Evolutionary conservation across 2,113 vertebrate genomes (phyloP), one percentile per base, ranked within the genome.

Genomic region (Plestiodon gilberti): DNA sequence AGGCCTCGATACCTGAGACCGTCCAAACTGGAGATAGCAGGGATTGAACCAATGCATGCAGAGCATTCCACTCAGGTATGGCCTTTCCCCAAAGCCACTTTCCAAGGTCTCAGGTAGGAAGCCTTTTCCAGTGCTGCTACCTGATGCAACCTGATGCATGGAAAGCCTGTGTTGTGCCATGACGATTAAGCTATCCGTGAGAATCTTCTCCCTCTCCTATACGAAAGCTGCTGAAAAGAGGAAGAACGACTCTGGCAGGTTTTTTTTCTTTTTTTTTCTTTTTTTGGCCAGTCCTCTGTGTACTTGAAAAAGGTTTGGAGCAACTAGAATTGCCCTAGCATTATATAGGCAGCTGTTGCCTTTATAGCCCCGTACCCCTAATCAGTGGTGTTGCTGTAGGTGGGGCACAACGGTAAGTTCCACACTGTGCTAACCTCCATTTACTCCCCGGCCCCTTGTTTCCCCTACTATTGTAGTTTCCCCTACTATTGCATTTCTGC

Each of bases 391-490:
- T n/a, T n/a, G n/a, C n/a, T n/a, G n/a, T n/a, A n/a, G n/a, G n/a
- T n/a, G n/a, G n/a, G n/a, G n/a, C n/a, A n/a, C n/a, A n/a, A n/a
- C n/a, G n/a, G n/a, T n/a, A n/a, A n/a, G n/a, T n/a, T n/a, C n/a
- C n/a, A n/a, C n/a, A n/a, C n/a, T n/a, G n/a, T n/a, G n/a, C n/a
- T n/a, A n/a, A n/a, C n/a, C n/a, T n/a, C n/a, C n/a, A n/a, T n/a
- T n/a, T n/a, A n/a, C n/a, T n/a, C n/a, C n/a, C n/a, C n/a, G n/a
- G n/a, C n/a, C n/a, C n/a, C n/a, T n/a, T n/a, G n/a, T n/a, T n/a
- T n/a, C n/a, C n/a, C n/a, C n/a, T n/a, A n/a, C n/a, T n/a, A n/a
- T 57, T 88, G 77, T 83, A 57, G 38, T 89, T 92, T 82, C 48
- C 13, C 80, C 84, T 85, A 81, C 69, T 61, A 48, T n/a, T 73